Conservation (phyloP, 2,888 invertebrate genomes). For the Noctua janthina region DNA sequence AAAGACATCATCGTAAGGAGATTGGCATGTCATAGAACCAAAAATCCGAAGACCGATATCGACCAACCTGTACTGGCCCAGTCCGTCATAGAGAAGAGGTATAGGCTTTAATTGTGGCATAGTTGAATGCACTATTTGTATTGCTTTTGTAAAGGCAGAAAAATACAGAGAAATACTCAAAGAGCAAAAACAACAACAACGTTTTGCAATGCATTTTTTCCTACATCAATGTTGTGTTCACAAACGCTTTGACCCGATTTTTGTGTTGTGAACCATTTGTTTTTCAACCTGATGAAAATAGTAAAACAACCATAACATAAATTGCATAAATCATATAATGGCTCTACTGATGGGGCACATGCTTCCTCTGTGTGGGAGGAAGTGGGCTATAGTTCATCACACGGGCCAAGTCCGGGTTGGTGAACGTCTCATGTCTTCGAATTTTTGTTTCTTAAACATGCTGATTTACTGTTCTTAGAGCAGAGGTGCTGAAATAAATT, state of each 20-base stretch:
- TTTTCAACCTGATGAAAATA: neutral
- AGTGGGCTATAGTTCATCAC: neutral
- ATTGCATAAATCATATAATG: neutral
- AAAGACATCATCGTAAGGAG: too few relatives aligned
- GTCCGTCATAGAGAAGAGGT: neutral
- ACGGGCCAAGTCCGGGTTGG: neutral
- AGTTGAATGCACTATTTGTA: neutral
- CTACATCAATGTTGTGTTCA: neutral
- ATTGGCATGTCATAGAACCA: too few relatives aligned
- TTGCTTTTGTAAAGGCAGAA: neutral
- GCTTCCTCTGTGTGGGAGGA: neutral
- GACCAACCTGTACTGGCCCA: neutral
- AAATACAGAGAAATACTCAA: neutral
- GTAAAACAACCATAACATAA: too few relatives aligned
- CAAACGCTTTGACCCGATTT: conserved; percentile 22
- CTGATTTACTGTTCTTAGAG: neutral
- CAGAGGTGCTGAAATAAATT: too few relatives aligned
- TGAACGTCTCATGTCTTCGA: neutral
- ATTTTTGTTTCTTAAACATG: neutral
- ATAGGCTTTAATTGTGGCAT: too few relatives aligned
- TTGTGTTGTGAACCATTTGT: neutral
- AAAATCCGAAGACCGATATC: neutral
- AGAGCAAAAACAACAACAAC: neutral
- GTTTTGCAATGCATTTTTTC: neutral
- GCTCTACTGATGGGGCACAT: neutral